Evolutionary conservation across 2,113 vertebrate genomes (phyloP), one percentile per base, ranked within the genome.

Genomic region (Chrysochloris asiatica): DNA sequence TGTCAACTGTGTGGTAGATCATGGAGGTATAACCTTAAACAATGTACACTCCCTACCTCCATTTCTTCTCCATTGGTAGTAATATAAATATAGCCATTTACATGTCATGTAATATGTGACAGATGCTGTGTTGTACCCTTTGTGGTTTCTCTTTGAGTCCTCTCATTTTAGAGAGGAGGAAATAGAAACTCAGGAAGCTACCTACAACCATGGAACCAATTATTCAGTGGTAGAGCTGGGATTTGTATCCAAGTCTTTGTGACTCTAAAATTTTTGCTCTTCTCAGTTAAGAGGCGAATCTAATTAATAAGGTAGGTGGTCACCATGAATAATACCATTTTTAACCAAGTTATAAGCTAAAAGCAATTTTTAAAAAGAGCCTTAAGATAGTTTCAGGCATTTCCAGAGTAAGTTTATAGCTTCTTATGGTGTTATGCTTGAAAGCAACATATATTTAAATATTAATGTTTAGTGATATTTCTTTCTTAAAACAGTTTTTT

Each of bases 371-470:
- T 61, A 7, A 61, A 77, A 71, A 94, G 36, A 45, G 3, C 3
- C 11, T 50, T 78, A 43, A 72, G 43, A 80, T 72, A n/a, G 16
- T 50, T 65, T 72, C n/a, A 22, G 59, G 48, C 43, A 38, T 43
- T 82, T 21, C 67, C 45, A 11, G 56, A 80, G 16, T 90, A 82
- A 56, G 9, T 83, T 54, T 91, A 48, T 48, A 79, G 33, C 5
- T 41, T 78, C 0, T 88, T 1, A 61, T 30, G 50, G 28, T 81
- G 43, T 38, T 81, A 19, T 48, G 67, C 86, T 87, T 81, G 28
- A 88, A 86, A 50, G 41, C 4, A 36, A 26, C 33, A 6, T 82
- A 65, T 75, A 67, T 87, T 67, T 92, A 81, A 81, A 65, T 92
- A 43, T 63, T n/a, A n/a, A 28, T 92, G 17, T 36, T 65, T 33